Conservation (phyloP, 1,140 invertebrate species). For the Aphaenogaster ashmeadi region DNA sequence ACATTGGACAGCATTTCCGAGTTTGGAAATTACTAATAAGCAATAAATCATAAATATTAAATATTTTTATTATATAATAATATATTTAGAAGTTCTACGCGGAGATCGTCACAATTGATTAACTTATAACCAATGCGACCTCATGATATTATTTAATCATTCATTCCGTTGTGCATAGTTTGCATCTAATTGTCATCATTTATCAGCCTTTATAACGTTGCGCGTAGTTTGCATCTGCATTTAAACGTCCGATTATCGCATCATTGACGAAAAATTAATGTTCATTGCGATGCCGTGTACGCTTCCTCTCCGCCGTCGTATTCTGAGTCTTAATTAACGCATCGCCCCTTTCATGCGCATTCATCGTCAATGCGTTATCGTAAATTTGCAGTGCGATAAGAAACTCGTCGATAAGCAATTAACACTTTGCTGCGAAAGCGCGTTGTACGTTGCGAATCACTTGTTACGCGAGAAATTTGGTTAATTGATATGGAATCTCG, state of each 20-base stretch:
- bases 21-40: background rate
- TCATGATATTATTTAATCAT: background rate
- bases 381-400: constrained; percentile 54
- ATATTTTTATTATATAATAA: constrained; percentile 14
- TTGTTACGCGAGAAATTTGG: constrained; percentile 32
- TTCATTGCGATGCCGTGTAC: background rate
- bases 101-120: background rate
- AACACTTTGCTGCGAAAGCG: background rate
- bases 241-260: constrained; percentile 21
- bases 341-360: constrained; percentile 23
- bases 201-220: background rate
- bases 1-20: background rate
- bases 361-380: constrained; percentile 45
- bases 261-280: constrained; percentile 27
- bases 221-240: background rate
- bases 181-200: constrained; percentile 1
- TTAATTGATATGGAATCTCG: constrained; percentile 30
- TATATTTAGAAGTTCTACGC: background rate
- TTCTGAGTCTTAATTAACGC: constrained; percentile 30
- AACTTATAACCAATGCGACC: background rate
- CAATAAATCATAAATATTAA: background rate
- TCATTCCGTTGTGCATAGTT: background rate
- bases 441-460: background rate
- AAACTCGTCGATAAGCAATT: constrained; percentile 49
- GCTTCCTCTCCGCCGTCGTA: background rate